These are phyloP conservation scores for Lucilia cuprina DNA, from an alignment of 1,140 invertebrate genomes.

Conservation along the genomic window DNA sequence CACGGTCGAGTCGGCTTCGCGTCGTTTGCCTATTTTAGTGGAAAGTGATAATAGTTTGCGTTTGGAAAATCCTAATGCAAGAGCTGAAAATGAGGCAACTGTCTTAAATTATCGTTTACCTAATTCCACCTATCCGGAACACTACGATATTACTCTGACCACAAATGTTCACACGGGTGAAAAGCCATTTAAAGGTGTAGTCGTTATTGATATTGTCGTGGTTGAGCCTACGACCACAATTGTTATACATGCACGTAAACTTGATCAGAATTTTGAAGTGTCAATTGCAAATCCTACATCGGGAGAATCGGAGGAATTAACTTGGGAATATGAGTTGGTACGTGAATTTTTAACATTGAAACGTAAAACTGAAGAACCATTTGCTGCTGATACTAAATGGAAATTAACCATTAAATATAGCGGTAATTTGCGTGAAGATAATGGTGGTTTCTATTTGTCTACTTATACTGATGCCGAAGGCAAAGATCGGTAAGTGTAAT, in stretches of 20 bases:
- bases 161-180: conserved; percentile 67
- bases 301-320: conserved; percentile 24
- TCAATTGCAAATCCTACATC: conserved; percentile 38
- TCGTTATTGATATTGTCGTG: conserved; percentile 65
- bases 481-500: conserved; percentile 47
- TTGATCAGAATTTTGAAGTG: conserved; percentile 44
- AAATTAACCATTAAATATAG: conserved; percentile 64
- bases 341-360: conserved; percentile 55
- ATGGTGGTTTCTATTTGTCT: conserved; percentile 82
- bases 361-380: conserved; percentile 42
- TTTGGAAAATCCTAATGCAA: conserved; percentile 45
- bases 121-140: conserved; percentile 66
- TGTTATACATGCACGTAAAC: conserved; percentile 63
- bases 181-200: conserved; percentile 67
- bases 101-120: conserved; percentile 68
- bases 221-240: conserved; percentile 55
- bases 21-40: conserved; percentile 45
- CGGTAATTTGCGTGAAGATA: conserved; percentile 67
- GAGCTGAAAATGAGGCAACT: conserved; percentile 38
- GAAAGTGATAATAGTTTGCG: conserved; percentile 36
- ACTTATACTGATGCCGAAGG: conserved; percentile 69
- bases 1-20: background rate
- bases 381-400: conserved; percentile 54
- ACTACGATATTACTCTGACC: conserved; percentile 71
- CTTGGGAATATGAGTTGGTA: conserved; percentile 35